Percentiles rank a stretch among this genome's conserved stretches.
phyloP scores from a whole-genome alignment of 2,797 vertebrate genomes.

The Rousettus madagascariensis region DNA sequence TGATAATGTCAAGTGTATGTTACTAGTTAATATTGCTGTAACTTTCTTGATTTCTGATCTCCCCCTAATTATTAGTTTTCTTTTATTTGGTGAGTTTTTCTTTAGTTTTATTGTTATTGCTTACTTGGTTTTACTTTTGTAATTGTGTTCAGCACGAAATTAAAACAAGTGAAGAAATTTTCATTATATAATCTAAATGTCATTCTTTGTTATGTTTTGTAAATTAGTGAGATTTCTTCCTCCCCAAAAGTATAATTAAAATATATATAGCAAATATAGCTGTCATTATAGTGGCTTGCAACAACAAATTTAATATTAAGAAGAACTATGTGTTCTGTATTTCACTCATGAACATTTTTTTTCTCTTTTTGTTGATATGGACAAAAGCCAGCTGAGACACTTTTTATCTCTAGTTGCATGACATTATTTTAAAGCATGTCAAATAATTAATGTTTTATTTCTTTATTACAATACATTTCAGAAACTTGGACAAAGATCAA shows the following conservation, averaged over 20 bases:
- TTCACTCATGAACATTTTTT: constrained; percentile 48
- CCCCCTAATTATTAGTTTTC: not conserved
- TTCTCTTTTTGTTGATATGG: constrained; percentile 50
- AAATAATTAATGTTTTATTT: constrained; percentile 82
- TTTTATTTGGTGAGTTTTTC: not conserved
- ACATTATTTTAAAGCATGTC: constrained; percentile 81
- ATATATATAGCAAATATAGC: not conserved
- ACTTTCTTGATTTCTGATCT: not conserved
- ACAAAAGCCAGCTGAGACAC: constrained; percentile 79
- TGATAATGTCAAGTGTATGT: not conserved
- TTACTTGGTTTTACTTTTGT: not conserved
- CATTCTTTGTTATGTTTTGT: not conserved
- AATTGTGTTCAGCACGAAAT: constrained; percentile 19
- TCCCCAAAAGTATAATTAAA: constrained; percentile 34
- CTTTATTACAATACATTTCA: constrained; percentile 79
- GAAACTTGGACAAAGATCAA: constrained; percentile 79
- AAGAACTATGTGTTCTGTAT: not conserved
- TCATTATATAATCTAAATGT: constrained; percentile 13
- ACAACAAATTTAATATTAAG: constrained; percentile 46
- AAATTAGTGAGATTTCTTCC: not conserved
- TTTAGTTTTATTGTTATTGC: not conserved
- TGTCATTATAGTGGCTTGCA: constrained; percentile 35
- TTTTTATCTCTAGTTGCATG: constrained; percentile 80
- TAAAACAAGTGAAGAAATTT: not conserved
- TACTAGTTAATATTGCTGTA: not conserved